Percentiles rank a stretch among this genome's conserved stretches.
Conservation (phyloP, 2,888 invertebrate genomes). For the Platycheirus rosarum region DNA sequence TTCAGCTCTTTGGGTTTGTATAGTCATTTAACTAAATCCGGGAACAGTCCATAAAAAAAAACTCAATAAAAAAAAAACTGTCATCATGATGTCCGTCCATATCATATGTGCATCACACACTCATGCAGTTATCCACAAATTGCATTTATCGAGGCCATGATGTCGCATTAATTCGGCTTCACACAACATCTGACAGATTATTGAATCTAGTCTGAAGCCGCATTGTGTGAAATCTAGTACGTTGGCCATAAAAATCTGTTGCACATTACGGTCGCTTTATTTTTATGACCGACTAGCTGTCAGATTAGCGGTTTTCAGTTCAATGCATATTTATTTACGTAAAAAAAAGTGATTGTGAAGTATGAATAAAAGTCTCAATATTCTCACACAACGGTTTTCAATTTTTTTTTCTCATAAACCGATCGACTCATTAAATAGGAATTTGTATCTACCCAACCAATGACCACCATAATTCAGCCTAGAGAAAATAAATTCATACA, state of each 20-base stretch:
- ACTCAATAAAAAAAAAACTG: constrained; percentile 20
- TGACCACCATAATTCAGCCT: constrained; percentile 5
- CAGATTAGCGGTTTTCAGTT: constrained; percentile 57
- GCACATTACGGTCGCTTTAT: constrained; percentile 11
- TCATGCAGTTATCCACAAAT: constrained; percentile 17
- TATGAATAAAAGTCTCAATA: not conserved
- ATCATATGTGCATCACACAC: constrained; percentile 7
- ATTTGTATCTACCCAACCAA: constrained; percentile 9
- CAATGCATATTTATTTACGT: constrained; percentile 21
- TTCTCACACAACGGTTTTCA: constrained; percentile 10
- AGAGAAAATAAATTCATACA: constrained; percentile 10
- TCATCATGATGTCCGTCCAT: constrained; percentile 28
- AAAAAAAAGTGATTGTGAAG: too few species aligned
- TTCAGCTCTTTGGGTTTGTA: constrained; percentile 48
- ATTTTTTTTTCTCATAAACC: constrained; percentile 42
- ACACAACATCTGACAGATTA: constrained; percentile 61
- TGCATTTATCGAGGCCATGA: constrained; percentile 42
- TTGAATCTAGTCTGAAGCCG: constrained; percentile 45
- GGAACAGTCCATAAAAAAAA: constrained; percentile 20
- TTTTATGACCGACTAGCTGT: not conserved
- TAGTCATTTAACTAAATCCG: constrained; percentile 42
- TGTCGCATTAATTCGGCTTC: constrained; percentile 62
- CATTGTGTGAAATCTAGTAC: constrained; percentile 33
- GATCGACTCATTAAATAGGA: constrained; percentile 30
- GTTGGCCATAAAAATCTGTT: constrained; percentile 25